Base-by-base conservation (phyloP, 2,797 vertebrate species). In the Sebastolobus alascanus region DNA sequence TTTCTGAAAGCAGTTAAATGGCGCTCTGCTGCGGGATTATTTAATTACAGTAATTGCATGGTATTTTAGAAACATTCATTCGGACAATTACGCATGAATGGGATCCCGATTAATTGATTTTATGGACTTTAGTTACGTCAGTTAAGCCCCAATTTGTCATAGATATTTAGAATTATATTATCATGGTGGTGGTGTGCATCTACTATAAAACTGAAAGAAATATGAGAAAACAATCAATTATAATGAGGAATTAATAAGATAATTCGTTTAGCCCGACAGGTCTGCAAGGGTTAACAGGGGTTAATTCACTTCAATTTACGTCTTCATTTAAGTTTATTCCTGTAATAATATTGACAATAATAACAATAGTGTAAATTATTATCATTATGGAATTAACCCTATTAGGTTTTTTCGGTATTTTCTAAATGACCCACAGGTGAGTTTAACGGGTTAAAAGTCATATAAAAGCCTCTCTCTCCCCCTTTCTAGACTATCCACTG, bases 21-120 rank as follows among this genome's bases (percentile, higher is more conserved):
- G 38, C 82, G 78, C 73, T 75, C 63, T 59, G 73, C 69, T 25
- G 72, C 72, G 10, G 84, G 92, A 93, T 94, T 94, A 94, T 93
- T 89, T 89, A 73, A 94, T 94, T 93, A 91, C 59, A 73, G 69
- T 91, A 88, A 94, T 93, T 93, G 83, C 82, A 68, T 40, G 76
- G 81, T 72, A 77, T 89, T 93, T 91, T 64, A 75, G 70, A 72
- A 90, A 85, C 86, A 82, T 55, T 84, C 33, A 91, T 85, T 87
- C 61, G 9, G 80, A 89, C 87, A 92, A 92, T 90, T 88, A 89
- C 18, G 35, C 16, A 75, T 52, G 67, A 85, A 89, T 63, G 14
- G 38, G 73, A 79, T 81, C 56, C 86, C 73, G 75, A 72, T 77
- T 89, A 90, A 90, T 84, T 82, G 63, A 80, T 81, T 85, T 80